These are phyloP conservation scores for Hypanus sabinus DNA, from an alignment of 2,113 vertebrate genomes.

Conservation along the genomic window DNA sequence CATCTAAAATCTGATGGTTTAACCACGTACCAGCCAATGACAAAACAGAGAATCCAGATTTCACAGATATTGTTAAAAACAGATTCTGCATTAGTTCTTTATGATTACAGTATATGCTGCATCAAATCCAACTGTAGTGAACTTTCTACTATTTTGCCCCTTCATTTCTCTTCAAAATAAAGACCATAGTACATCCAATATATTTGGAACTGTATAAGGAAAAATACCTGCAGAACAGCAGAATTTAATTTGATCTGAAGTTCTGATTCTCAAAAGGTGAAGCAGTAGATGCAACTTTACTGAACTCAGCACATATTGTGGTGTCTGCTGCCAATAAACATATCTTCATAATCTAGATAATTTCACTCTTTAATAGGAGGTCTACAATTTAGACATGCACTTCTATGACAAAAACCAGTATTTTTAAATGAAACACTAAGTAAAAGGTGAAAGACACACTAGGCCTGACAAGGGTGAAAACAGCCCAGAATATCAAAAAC, in stretches of 20 bases:
- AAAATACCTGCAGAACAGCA: neutral
- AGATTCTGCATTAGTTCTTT: neutral
- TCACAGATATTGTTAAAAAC: neutral
- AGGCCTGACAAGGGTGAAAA: neutral
- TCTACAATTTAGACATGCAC: neutral
- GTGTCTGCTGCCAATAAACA: neutral
- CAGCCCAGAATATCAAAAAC: neutral
- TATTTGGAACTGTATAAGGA: neutral
- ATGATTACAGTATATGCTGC: neutral
- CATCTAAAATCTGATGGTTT: neutral
- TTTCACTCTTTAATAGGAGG: neutral
- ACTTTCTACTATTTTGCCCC: neutral
- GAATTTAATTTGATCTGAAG: neutral
- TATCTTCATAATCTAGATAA: neutral
- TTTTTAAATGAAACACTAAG: neutral
- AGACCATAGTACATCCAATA: neutral
- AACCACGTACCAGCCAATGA: neutral
- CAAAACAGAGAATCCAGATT: neutral
- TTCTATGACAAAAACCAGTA: neutral
- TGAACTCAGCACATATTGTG: neutral
- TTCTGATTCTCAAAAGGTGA: neutral
- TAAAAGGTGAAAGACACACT: neutral
- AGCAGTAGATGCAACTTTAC: neutral
- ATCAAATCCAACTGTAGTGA: neutral
- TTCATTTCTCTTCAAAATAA: neutral